Base-by-base conservation (phyloP, 2,113 vertebrate species). In the Atherinomorus stipes region DNA sequence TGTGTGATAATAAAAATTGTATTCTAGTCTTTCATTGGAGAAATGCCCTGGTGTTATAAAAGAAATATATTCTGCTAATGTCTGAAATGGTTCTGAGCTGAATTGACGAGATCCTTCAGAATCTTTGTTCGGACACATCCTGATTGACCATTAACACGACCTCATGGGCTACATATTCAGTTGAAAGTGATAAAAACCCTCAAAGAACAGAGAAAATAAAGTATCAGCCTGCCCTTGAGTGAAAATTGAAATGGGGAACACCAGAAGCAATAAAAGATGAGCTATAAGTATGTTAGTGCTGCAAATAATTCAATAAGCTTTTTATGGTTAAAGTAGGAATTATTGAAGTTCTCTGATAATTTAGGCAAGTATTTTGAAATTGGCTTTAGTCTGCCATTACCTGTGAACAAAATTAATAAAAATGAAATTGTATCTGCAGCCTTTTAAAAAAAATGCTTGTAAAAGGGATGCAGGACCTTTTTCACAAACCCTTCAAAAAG, bases 81-180 rank as follows among this genome's bases (percentile, higher is more conserved):
- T 86, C 65, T 78, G 64, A 86, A 82, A 82, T 72, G 56, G 83
- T 25, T 44, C n/a, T 66, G 61, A 42, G 26, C 25, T 42, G 49
- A 76, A 64, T 59, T 71, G 71, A 70, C 68, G 57, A 81, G 70
- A 67, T 66, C 40, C 38, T 70, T 1, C 72, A 50, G 65, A 81
- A 62, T 72, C 25, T 0, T 50, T 75, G 76, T 75, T 21, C n/a
- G 21, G 25, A 37, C 62, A 37, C 67, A 64, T 71, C 26, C 61
- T 71, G 72, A 68, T 64, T 64, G 62, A 68, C 68, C 63, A 71
- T 61, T 54, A 81, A 74, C 49, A 52, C 66, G 45, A 0, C 74
- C 56, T 66, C 57, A 71, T 76, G 19, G 22, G 61, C 63, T 79
- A 34, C 64, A 71, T 84, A 60, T 76, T 81, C 62, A 63, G 63